Evolutionary conservation across 2,888 invertebrate genomes (phyloP).

Genomic region (Limnephilus marmoratus): DNA sequence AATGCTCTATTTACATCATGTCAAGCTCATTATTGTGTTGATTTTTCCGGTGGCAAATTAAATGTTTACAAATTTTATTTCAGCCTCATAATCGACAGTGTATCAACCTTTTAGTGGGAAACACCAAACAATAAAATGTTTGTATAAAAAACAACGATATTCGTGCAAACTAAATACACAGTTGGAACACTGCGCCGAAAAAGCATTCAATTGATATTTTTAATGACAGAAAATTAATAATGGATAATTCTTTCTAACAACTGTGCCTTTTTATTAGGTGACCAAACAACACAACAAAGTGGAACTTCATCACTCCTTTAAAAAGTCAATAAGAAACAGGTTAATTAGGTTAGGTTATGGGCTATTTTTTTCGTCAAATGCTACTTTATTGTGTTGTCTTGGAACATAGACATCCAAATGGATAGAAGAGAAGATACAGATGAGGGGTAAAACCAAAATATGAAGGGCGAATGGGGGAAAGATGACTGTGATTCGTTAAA

Average conservation of each 20-base stretch:
- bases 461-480: too few species aligned
- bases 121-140: background rate
- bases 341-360: too few species aligned
- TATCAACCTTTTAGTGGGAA: background rate
- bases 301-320: too few species aligned
- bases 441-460: too few species aligned
- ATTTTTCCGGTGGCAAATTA: background rate
- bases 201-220: background rate
- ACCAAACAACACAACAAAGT: background rate
- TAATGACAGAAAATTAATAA: background rate
- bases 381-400: too few species aligned
- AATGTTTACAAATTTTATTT: too few species aligned
- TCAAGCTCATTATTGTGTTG: background rate
- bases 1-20: background rate
- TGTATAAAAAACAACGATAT: conserved; percentile 3
- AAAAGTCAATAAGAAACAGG: too few species aligned
- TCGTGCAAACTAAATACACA: conserved; percentile 4
- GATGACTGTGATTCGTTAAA: too few species aligned
- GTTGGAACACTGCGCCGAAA: background rate
- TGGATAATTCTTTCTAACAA: background rate
- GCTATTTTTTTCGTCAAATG: too few species aligned
- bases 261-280: background rate
- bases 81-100: background rate
- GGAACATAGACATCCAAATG: too few species aligned
- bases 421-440: too few species aligned